Percentiles rank a stretch among this genome's conserved stretches.
These are phyloP conservation scores for Crenuchus spilurus DNA, from an alignment of 2,797 vertebrate species.

Conservation along the genomic window DNA sequence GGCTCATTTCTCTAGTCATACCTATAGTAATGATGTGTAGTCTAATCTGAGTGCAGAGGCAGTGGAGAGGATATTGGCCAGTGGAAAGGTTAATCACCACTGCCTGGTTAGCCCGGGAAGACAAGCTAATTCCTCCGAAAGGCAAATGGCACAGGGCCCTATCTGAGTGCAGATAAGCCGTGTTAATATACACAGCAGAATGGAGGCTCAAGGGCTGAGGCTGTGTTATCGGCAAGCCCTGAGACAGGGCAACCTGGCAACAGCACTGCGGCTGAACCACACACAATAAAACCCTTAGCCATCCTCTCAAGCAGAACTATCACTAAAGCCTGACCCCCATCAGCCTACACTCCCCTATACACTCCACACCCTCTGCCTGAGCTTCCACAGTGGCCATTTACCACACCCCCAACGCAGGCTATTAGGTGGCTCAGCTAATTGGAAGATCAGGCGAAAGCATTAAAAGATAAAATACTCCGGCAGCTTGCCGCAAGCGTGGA, in stretches of 20 bases:
- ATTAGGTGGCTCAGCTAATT: constrained; percentile 90
- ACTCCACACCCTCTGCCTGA: neutral
- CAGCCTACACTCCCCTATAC: constrained; percentile 16
- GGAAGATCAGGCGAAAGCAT: constrained; percentile 92
- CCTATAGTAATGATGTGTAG: constrained; percentile 56
- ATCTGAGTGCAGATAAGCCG: constrained; percentile 91
- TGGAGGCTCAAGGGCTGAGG: constrained; percentile 86
- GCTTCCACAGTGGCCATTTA: neutral
- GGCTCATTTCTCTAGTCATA: constrained; percentile 51
- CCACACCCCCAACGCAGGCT: constrained; percentile 72
- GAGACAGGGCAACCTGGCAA: constrained; percentile 88
- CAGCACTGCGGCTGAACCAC: constrained; percentile 56
- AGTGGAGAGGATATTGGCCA: constrained; percentile 56
- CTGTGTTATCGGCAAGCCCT: constrained; percentile 88
- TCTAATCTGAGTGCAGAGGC: constrained; percentile 54
- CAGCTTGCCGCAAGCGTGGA: constrained; percentile 87
- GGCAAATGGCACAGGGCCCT: constrained; percentile 89
- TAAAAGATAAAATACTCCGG: constrained; percentile 91
- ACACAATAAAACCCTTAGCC: constrained; percentile 85
- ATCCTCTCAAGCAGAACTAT: constrained; percentile 92
- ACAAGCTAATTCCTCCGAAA: constrained; percentile 92
- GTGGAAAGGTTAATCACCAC: constrained; percentile 87
- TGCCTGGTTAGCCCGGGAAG: constrained; percentile 90
- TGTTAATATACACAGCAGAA: constrained; percentile 93
- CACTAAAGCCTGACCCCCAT: constrained; percentile 75